These are phyloP conservation scores for Probosciger aterrimus DNA, from an alignment of 2,113 vertebrate genomes.

Conservation along the genomic window DNA sequence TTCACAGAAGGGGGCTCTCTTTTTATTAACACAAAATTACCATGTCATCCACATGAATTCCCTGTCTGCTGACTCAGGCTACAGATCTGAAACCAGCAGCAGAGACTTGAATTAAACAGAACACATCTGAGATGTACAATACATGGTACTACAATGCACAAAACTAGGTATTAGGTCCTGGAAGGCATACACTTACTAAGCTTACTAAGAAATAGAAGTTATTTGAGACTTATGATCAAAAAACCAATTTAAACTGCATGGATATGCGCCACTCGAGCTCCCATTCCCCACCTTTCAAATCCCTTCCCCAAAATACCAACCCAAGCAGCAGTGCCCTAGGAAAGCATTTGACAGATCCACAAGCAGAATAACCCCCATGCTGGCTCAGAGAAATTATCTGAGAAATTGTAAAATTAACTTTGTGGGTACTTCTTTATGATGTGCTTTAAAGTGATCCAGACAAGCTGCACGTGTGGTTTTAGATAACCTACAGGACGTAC, in stretches of 20 bases:
- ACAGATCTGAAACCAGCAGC: not conserved
- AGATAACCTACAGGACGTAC: not conserved
- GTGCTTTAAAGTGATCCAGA: not conserved
- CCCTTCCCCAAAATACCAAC: not conserved
- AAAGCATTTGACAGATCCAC: not conserved
- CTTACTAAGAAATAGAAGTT: not conserved
- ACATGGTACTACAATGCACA: fast-evolving
- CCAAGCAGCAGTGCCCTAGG: not conserved
- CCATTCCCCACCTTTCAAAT: not conserved
- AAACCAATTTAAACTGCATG: not conserved
- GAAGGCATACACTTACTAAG: not conserved
- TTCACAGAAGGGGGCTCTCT: not conserved
- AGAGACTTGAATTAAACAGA: not conserved
- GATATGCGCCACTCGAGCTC: not conserved
- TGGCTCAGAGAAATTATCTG: not conserved
- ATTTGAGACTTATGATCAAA: not conserved
- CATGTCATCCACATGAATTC: not conserved
- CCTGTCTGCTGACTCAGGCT: not conserved
- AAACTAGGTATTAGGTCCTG: not conserved
- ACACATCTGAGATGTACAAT: fast-evolving
- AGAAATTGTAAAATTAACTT: not conserved
- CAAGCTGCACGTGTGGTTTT: not conserved
- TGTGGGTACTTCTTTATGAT: not conserved
- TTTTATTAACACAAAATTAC: not conserved
- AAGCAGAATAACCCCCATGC: fast-evolving